These are phyloP conservation scores for Rhogogaster chlorosoma DNA, from an alignment of 2,888 invertebrate genomes.

Conservation along the genomic window DNA sequence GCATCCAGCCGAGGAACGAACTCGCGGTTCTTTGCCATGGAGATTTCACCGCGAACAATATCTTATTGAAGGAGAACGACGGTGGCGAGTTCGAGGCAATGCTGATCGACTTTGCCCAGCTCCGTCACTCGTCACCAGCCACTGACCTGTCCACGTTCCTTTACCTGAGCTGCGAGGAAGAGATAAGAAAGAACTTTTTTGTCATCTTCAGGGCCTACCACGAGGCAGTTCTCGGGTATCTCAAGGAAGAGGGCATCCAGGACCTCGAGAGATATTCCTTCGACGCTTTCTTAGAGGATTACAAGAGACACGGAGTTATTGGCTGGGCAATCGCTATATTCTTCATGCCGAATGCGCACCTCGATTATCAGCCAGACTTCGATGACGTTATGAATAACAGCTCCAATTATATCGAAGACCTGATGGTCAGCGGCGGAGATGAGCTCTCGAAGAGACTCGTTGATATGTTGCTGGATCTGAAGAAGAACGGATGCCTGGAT, in stretches of 20 bases:
- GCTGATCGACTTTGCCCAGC: slow-evolving; percentile 68
- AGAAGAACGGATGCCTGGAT: slow-evolving; percentile 64
- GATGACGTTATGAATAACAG: slow-evolving; percentile 48
- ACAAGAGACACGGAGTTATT: slow-evolving; percentile 61
- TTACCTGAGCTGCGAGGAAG: slow-evolving; percentile 59
- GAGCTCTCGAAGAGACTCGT: slow-evolving; percentile 57
- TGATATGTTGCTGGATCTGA: slow-evolving; percentile 68
- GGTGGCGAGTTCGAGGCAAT: slow-evolving; percentile 55
- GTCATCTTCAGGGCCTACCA: slow-evolving; percentile 66
- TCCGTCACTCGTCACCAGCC: slow-evolving; percentile 67
- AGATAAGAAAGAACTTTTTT: slow-evolving; percentile 57
- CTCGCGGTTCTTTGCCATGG: slow-evolving; percentile 71
- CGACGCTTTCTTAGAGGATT: slow-evolving; percentile 66
- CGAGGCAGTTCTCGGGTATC: slow-evolving; percentile 59
- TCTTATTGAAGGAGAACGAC: slow-evolving; percentile 60
- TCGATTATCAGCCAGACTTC: not conserved
- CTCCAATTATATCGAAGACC: not conserved
- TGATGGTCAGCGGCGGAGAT: slow-evolving; percentile 3
- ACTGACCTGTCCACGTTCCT: slow-evolving; percentile 70
- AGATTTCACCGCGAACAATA: slow-evolving; percentile 70
- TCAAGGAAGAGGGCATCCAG: slow-evolving; percentile 60
- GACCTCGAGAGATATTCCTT: slow-evolving; percentile 64
- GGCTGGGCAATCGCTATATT: slow-evolving; percentile 66
- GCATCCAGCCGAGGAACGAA: slow-evolving; percentile 63
- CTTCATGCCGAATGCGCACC: slow-evolving; percentile 59